Percentiles rank a stretch among this genome's conserved stretches.
These are phyloP conservation scores for Rhinella marina DNA, from an alignment of 2,797 vertebrate species.

Conservation along the genomic window DNA sequence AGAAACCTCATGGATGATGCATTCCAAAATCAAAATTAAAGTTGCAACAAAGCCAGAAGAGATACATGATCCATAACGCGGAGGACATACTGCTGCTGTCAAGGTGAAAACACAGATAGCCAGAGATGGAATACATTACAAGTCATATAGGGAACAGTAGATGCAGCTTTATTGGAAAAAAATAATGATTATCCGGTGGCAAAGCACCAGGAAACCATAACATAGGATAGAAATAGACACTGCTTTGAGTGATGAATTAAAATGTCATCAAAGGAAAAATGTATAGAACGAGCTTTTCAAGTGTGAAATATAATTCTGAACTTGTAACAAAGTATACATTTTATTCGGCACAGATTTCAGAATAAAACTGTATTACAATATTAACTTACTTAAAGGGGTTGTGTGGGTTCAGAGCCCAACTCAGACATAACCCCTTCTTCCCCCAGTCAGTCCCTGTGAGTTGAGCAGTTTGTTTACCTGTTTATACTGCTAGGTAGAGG, in stretches of 20 bases:
- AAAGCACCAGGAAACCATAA: conserved; percentile 9
- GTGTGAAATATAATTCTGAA: neutral
- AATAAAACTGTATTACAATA: neutral
- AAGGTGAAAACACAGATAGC: conserved; percentile 30
- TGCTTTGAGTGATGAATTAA: conserved; percentile 6
- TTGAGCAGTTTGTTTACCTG: too few relatives aligned
- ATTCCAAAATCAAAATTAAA: conserved; percentile 53
- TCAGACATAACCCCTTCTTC: too few relatives aligned
- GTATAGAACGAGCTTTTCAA: neutral
- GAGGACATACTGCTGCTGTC: conserved; percentile 25
- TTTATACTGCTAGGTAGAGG: too few relatives aligned
- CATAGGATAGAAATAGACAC: neutral
- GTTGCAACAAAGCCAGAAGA: conserved; percentile 27
- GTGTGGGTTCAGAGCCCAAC: too few relatives aligned
- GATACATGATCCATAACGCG: conserved; percentile 9
- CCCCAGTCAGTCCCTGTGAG: too few relatives aligned
- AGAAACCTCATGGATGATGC: conserved; percentile 15
- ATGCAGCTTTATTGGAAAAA: conserved; percentile 7
- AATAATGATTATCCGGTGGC: conserved; percentile 10
- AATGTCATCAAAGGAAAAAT: neutral
- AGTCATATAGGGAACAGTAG: neutral
- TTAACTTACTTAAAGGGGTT: neutral
- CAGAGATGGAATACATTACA: conserved; percentile 12
- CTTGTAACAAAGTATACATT: neutral
- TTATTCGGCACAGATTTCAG: neutral